Conservation (phyloP, 2,113 vertebrate genomes). For the Cinclus cinclus region DNA sequence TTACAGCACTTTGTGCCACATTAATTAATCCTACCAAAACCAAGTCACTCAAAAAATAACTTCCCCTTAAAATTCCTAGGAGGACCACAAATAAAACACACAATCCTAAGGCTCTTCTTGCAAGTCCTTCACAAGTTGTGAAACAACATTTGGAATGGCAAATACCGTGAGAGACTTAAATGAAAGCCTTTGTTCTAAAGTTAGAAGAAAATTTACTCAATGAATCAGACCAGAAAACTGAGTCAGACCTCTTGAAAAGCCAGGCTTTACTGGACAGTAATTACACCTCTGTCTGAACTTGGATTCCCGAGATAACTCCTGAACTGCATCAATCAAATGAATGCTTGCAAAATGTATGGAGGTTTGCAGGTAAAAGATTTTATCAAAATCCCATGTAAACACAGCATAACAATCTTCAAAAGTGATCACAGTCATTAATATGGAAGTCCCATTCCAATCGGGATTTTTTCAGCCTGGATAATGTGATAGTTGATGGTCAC, state of each 20-base stretch:
- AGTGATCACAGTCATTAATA: not conserved
- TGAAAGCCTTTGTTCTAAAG: not conserved
- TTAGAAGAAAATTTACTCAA: not conserved
- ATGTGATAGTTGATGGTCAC: not conserved
- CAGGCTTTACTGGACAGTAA: not conserved
- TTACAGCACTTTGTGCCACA: not conserved
- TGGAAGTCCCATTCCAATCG: not conserved
- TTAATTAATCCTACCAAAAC: not conserved
- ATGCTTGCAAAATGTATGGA: not conserved
- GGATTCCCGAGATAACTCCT: not conserved
- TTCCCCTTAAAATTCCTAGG: not conserved
- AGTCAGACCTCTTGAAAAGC: not conserved
- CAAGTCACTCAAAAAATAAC: not conserved
- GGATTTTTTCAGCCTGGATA: not conserved
- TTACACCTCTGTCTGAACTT: not conserved
- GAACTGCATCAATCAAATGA: not conserved
- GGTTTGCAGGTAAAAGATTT: not conserved
- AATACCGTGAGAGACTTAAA: not conserved
- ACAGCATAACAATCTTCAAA: not conserved
- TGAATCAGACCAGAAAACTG: not conserved
- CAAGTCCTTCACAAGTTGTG: fast-evolving
- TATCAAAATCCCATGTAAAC: not conserved
- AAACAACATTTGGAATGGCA: not conserved
- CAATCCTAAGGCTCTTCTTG: not conserved
- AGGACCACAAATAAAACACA: not conserved